Evolutionary conservation across 2,797 vertebrate species (phyloP).

Genomic region (Sphenopsis melanotis): DNA sequence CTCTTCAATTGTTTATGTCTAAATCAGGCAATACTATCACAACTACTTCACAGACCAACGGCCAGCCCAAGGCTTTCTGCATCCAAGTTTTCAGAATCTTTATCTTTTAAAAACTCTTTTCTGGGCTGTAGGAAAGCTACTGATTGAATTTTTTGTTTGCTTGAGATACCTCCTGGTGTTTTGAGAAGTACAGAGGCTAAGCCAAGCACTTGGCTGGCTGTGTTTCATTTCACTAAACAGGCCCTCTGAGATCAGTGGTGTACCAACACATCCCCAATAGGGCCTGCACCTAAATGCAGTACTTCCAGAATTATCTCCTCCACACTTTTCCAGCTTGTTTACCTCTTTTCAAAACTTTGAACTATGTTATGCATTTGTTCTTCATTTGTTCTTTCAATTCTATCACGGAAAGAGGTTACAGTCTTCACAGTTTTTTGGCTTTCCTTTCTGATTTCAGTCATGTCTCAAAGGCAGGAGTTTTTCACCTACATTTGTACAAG

Average conservation of each 20-base stretch:
- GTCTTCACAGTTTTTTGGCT: neutral
- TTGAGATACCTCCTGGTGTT: neutral
- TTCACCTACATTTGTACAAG: neutral
- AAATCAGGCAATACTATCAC: neutral
- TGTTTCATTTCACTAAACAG: neutral
- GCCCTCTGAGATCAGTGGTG: neutral
- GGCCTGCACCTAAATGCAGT: neutral
- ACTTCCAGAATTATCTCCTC: neutral
- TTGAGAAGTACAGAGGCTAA: neutral
- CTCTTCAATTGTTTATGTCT: neutral
- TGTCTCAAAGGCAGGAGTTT: neutral
- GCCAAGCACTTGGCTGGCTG: neutral
- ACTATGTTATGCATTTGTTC: neutral
- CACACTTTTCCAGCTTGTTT: neutral
- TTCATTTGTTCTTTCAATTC: neutral
- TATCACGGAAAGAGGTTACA: neutral
- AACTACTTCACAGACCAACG: neutral
- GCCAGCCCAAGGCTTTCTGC: neutral
- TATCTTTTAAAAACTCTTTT: neutral
- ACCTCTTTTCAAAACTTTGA: neutral
- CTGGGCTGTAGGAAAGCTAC: neutral
- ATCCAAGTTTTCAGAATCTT: neutral
- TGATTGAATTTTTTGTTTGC: neutral
- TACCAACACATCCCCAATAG: neutral
- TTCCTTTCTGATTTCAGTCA: neutral